Evolutionary conservation across 2,888 invertebrate species (phyloP), one percentile per base, ranked within the genome.

Genomic region (Eulithis prunata): DNA sequence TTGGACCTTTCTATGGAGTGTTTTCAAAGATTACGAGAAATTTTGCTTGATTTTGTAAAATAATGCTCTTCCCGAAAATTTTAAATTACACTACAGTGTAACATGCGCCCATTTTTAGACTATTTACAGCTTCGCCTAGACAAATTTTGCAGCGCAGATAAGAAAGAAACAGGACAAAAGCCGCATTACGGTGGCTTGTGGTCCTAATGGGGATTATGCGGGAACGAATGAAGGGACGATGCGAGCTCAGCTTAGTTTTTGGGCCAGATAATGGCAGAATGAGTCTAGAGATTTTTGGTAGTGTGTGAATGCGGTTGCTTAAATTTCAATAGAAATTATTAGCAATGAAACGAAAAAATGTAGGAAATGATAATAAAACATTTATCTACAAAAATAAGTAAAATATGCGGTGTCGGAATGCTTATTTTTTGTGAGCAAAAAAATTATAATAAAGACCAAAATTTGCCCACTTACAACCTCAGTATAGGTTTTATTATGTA

Each of bases 131-230:
- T 83, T 87, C 85, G 88, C 91, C 90, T 90, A 91, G 91, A 93
- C 91, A 91, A 92, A 92, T 93, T 92, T 90, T 86, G 84, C 82
- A 77, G 78, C 68, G 76, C 59, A 90, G 92, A 92, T 92, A 92
- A 91, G 92, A 91, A 92, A 92, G 90, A 90, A 90, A 86, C 86
- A 87, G 86, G 83, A 89, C 87, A 86, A 83, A 81, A 81, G 87
- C 83, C 81, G 86, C 79, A 88, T 89, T 88, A 89, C 80, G 82
- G 66, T 79, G 85, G 85, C 85, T 81, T 84, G 74, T 85, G 88
- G 81, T 82, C 81, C 83, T 90, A 88, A 87, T 83, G 81, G 82
- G 90, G 90, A 88, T 90, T 88, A 90, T 78, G 75, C 76, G 78
- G 78, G 79, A 81, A 88, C 85, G 82, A 83, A 85, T 81, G 86